Conservation (phyloP, 2,113 vertebrate species). For the Rhinolophus sinicus region DNA sequence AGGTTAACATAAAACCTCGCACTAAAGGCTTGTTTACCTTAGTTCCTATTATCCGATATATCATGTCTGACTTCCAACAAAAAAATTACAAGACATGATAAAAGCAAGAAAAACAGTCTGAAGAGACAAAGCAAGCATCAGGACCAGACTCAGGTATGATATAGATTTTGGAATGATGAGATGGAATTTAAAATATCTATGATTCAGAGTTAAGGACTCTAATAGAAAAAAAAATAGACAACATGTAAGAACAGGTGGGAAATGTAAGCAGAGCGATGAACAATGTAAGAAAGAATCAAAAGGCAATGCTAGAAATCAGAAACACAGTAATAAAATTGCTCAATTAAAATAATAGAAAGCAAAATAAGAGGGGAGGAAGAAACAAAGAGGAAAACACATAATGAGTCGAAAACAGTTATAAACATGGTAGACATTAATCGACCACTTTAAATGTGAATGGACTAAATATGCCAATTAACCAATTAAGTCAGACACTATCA, state of each 20-base stretch:
- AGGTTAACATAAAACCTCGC: neutral
- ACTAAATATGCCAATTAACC: neutral
- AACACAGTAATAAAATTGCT: neutral
- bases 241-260: neutral
- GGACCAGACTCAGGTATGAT: neutral
- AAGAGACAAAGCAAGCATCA: neutral
- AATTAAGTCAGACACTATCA: neutral
- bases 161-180: neutral
- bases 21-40: neutral
- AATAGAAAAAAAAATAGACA: neutral
- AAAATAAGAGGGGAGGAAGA: neutral
- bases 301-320: neutral
- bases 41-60: neutral
- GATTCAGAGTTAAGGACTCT: neutral
- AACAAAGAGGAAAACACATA: neutral
- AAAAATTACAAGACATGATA: neutral
- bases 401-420: slow-evolving; percentile 3
- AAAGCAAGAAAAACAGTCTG: neutral
- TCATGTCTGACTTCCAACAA: neutral
- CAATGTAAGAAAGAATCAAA: neutral
- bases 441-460: neutral
- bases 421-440: neutral
- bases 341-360: neutral
- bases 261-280: neutral
- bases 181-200: neutral